Conservation (phyloP, 2,113 vertebrate species). For the Corythoichthys haematopterus region DNA sequence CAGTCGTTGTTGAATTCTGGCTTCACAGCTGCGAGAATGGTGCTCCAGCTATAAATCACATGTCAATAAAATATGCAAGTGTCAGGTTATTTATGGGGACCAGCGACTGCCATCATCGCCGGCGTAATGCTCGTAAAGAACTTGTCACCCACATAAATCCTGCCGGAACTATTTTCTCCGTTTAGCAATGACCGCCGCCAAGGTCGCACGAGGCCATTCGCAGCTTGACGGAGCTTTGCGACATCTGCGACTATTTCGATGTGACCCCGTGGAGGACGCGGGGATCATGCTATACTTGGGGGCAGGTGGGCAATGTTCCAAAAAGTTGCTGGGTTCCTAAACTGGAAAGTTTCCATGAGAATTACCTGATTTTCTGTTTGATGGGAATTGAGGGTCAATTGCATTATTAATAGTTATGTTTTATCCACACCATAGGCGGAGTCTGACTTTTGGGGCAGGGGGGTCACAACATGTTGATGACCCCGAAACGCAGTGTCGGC, state of each 20-base stretch:
- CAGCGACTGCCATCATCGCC: conserved; percentile 50
- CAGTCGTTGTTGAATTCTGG: conserved; percentile 6
- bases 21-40: conserved; percentile 21
- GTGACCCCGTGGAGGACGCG: conserved; percentile 6
- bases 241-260: conserved; percentile 10
- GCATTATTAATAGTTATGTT: too few species aligned
- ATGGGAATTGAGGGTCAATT: too few species aligned
- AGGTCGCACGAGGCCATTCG: conserved; percentile 40
- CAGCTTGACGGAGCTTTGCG: conserved; percentile 35
- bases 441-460: too few species aligned
- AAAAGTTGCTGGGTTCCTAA: not conserved
- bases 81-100: conserved; percentile 68
- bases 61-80: conserved; percentile 60
- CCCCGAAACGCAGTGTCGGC: too few species aligned
- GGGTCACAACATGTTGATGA: too few species aligned
- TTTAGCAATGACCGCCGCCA: conserved; percentile 50
- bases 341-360: too few species aligned
- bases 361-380: too few species aligned
- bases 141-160: conserved; percentile 72
- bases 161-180: conserved; percentile 17
- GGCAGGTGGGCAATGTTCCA: not conserved
- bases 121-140: conserved; percentile 63
- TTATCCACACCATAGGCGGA: too few species aligned
- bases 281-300: not conserved
- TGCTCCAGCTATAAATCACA: conserved; percentile 56